phyloP scores from a whole-genome alignment of 2,888 invertebrate species.

The Tenthredo livida region DNA sequence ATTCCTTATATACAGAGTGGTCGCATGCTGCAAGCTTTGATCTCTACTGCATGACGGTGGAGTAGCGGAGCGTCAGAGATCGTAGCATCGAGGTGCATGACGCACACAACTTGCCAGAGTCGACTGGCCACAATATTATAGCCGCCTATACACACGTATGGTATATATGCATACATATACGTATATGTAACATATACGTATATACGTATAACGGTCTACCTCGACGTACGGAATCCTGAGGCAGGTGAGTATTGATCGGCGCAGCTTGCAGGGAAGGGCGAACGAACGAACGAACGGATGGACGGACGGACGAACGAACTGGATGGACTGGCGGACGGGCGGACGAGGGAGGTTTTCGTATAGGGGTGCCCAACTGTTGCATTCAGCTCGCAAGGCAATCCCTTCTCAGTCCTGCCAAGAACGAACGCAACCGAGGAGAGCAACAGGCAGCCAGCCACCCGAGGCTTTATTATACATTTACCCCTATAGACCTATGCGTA shows the following conservation, averaged over 20 bases:
- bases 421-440: constrained; percentile 55
- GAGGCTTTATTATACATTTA: constrained; percentile 6
- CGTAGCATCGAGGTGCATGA: constrained; percentile 23
- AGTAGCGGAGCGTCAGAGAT: constrained; percentile 3
- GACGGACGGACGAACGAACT: background rate
- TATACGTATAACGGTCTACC: background rate
- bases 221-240: constrained; percentile 58
- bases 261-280: constrained; percentile 68
- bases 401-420: constrained; percentile 37
- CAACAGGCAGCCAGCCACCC: constrained; percentile 58
- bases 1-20: background rate
- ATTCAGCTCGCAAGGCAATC: constrained; percentile 48
- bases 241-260: constrained; percentile 75
- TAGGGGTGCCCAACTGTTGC: constrained; percentile 63
- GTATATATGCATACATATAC: background rate
- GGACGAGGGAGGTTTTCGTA: constrained; percentile 31
- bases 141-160: no score
- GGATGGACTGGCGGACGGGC: background rate
- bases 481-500: no score
- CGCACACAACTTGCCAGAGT: background rate
- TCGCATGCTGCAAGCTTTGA: constrained; percentile 7
- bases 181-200: background rate
- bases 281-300: constrained; percentile 43
- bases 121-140: background rate
- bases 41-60: constrained; percentile 24